Evolutionary conservation across 2,888 invertebrate genomes (phyloP).

Genomic region (Proisotoma minuta): DNA sequence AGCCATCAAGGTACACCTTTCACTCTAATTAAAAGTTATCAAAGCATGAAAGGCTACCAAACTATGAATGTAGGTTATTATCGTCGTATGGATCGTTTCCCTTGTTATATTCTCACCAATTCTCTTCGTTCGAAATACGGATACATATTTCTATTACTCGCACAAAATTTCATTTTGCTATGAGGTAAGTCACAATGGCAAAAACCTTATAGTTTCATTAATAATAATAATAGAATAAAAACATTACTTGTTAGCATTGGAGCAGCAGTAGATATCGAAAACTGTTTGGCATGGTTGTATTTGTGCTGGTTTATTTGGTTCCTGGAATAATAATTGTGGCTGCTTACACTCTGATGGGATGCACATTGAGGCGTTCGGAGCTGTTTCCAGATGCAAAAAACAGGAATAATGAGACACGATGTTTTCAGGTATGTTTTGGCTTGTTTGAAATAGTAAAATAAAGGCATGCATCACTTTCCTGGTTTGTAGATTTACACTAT

Average conservation of each 20-base stretch:
- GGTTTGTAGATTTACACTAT: background rate
- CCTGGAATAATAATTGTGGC: slow-evolving; percentile 58
- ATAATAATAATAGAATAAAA: background rate
- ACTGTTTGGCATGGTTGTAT: slow-evolving; percentile 64
- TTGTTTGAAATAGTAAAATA: too few relatives aligned
- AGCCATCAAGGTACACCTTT: slow-evolving; percentile 54
- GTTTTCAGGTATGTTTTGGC: background rate
- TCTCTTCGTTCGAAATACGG: slow-evolving; percentile 9
- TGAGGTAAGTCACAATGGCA: slow-evolving; percentile 13
- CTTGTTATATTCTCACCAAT: slow-evolving; percentile 12
- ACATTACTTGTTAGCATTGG: slow-evolving; percentile 33
- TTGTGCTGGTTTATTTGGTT: slow-evolving; percentile 69
- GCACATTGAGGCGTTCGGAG: slow-evolving; percentile 63
- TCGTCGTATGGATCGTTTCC: slow-evolving; percentile 10
- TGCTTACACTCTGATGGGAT: slow-evolving; percentile 64
- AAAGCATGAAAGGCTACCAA: background rate
- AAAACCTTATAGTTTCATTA: background rate
- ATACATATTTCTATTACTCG: background rate
- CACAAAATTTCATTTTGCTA: slow-evolving; percentile 13
- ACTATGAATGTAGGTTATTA: slow-evolving; percentile 1
- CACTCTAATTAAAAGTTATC: background rate
- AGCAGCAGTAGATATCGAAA: slow-evolving; percentile 51
- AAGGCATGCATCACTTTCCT: too few relatives aligned
- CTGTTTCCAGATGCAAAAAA: slow-evolving; percentile 60
- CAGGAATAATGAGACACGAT: slow-evolving; percentile 1